These are phyloP conservation scores for Drosophila bipectinata DNA, from an alignment of 1,140 invertebrate species.

Conservation along the genomic window DNA sequence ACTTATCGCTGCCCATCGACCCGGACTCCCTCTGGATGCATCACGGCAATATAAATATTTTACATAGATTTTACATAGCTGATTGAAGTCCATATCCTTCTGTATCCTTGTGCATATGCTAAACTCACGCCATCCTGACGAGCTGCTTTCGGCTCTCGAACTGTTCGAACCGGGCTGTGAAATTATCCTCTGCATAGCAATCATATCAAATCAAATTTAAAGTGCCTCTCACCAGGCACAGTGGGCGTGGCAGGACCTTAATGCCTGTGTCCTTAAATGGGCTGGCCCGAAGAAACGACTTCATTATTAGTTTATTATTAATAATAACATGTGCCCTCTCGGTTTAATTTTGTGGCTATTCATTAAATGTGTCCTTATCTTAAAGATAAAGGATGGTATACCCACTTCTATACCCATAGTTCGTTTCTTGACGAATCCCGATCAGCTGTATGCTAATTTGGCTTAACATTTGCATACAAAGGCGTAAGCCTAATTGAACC, in stretches of 20 bases:
- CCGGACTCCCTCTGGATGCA: slow-evolving; percentile 48
- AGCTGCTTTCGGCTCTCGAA: neutral
- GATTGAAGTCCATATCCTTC: slow-evolving; percentile 54
- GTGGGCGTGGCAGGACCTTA: slow-evolving; percentile 13
- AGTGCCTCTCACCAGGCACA: slow-evolving; percentile 37
- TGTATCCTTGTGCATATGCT: slow-evolving; percentile 62
- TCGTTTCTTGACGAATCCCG: neutral
- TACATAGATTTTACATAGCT: slow-evolving; percentile 82
- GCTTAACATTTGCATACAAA: slow-evolving; percentile 63
- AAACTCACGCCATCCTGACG: slow-evolving; percentile 23
- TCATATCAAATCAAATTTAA: slow-evolving; percentile 76
- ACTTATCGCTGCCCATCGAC: slow-evolving; percentile 14
- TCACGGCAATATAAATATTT: slow-evolving; percentile 79
- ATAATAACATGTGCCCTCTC: neutral
- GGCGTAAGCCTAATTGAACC: slow-evolving; percentile 73
- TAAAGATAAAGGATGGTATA: neutral
- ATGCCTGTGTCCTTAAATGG: neutral
- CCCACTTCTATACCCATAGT: slow-evolving; percentile 26
- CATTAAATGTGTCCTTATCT: neutral
- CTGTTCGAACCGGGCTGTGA: slow-evolving; percentile 28
- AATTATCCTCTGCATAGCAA: slow-evolving; percentile 61
- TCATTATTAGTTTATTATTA: slow-evolving; percentile 5
- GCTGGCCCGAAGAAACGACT: neutral
- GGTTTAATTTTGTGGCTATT: neutral
- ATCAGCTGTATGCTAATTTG: slow-evolving; percentile 34